Evolutionary conservation across 2,888 invertebrate species (phyloP).

Genomic region (Desoria tigrina): DNA sequence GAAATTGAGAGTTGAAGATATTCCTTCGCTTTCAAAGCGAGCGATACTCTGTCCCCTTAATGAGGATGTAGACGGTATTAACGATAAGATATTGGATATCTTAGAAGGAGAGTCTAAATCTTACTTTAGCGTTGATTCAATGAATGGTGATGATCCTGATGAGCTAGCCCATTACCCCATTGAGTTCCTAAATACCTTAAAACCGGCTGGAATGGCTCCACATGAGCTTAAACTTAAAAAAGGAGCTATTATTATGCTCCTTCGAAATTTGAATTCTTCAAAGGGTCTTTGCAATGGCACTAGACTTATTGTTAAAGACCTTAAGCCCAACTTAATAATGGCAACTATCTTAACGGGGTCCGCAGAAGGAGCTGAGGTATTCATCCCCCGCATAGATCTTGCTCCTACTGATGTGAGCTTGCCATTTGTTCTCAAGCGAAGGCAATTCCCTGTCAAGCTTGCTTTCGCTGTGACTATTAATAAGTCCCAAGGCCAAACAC

Average conservation of each 20-base stretch:
- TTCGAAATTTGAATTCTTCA: conserved; percentile 43
- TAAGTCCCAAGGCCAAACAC: conserved; percentile 38
- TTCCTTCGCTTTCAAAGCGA: no score
- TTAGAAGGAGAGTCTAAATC: conserved; percentile 1
- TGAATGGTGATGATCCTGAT: conserved; percentile 13
- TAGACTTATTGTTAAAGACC: conserved; percentile 32
- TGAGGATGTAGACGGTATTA: conserved; percentile 16
- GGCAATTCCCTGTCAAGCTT: conserved; percentile 44
- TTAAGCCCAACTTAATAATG: conserved; percentile 33
- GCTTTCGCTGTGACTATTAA: conserved; percentile 38
- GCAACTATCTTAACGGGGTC: conserved; percentile 29
- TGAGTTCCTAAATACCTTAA: conserved; percentile 43
- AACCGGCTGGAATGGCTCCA: conserved; percentile 42
- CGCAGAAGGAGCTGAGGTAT: conserved; percentile 24
- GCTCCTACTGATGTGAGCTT: conserved; percentile 23
- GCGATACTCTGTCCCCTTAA: conserved; percentile 28
- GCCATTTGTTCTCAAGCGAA: conserved; percentile 31
- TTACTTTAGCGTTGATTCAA: conserved; percentile 20
- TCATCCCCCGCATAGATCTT: conserved; percentile 39
- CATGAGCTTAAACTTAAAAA: conserved; percentile 46
- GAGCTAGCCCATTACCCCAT: conserved; percentile 18
- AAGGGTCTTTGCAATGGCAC: conserved; percentile 51
- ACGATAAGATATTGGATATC: conserved; percentile 10
- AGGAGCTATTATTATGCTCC: conserved; percentile 45
- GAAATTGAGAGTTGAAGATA: not conserved